Evolutionary conservation across 2,888 invertebrate genomes (phyloP).

Genomic region (Neoascia interrupta): DNA sequence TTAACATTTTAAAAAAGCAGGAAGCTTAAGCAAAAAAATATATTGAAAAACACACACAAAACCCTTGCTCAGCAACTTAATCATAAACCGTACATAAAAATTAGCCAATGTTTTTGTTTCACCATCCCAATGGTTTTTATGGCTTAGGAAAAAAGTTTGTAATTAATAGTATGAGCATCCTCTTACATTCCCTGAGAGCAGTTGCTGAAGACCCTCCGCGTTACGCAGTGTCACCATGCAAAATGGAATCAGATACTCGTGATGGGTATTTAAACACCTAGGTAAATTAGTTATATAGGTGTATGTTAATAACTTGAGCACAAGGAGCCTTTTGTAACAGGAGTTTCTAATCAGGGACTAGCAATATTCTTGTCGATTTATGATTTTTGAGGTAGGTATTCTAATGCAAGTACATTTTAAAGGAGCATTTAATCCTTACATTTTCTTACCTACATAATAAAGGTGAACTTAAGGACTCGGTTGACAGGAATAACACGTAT

Average conservation of each 20-base stretch:
- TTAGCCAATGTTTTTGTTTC: too few species aligned
- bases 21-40: slow-evolving; percentile 24
- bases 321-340: slow-evolving; percentile 5
- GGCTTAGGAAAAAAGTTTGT: slow-evolving; percentile 3
- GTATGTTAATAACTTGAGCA: slow-evolving; percentile 13
- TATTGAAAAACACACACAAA: slow-evolving; percentile 23
- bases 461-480: too few species aligned
- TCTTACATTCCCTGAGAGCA: not conserved
- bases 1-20: slow-evolving; percentile 41
- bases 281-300: not conserved
- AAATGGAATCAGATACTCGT: slow-evolving; percentile 27
- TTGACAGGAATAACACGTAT: too few species aligned
- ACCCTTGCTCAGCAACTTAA: slow-evolving; percentile 15
- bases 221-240: slow-evolving; percentile 29
- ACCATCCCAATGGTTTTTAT: too few species aligned
- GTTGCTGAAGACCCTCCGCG: too few species aligned
- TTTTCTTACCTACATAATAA: too few species aligned
- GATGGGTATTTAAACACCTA: slow-evolving; percentile 1
- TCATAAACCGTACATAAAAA: too few species aligned
- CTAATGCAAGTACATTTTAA: slow-evolving; percentile 28
- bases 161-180: slow-evolving; percentile 26
- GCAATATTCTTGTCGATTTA: slow-evolving; percentile 32
- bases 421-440: slow-evolving; percentile 22
- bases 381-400: slow-evolving; percentile 36
- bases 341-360: slow-evolving; percentile 25